A percentile compares a stretch with the other conserved stretches of the same genome.
Conservation (phyloP, 2,113 vertebrate species). For the Piliocolobus tephrosceles region DNA sequence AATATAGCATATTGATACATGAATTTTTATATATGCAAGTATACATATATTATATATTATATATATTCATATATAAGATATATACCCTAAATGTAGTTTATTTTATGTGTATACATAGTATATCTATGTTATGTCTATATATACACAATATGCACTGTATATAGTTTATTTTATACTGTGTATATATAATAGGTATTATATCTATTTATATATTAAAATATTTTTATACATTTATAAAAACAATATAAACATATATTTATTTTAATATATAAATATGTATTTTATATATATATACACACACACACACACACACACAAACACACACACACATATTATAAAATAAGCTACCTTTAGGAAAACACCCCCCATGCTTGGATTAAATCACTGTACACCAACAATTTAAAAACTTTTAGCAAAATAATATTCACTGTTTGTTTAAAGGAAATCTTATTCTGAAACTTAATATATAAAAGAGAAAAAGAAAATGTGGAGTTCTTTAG, state of each 20-base stretch:
- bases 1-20: neutral
- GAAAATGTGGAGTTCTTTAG: neutral
- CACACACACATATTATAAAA: neutral
- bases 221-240: too few species aligned
- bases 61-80: too few species aligned
- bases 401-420: neutral
- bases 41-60: too few species aligned
- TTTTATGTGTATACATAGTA: neutral
- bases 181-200: neutral
- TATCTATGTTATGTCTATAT: too few species aligned
- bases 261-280: too few species aligned
- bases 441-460: neutral
- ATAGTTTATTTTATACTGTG: too few species aligned
- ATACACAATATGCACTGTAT: too few species aligned
- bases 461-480: neutral
- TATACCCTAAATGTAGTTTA: too few species aligned
- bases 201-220: neutral
- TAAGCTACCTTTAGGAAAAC: neutral
- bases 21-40: neutral
- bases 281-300: too few species aligned
- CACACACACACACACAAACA: too few species aligned
- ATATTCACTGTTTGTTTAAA: neutral
- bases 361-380: neutral
- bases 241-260: neutral
- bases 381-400: neutral